These are phyloP conservation scores for Panulirus ornatus DNA, from an alignment of 1,140 invertebrate species.

Conservation along the genomic window DNA sequence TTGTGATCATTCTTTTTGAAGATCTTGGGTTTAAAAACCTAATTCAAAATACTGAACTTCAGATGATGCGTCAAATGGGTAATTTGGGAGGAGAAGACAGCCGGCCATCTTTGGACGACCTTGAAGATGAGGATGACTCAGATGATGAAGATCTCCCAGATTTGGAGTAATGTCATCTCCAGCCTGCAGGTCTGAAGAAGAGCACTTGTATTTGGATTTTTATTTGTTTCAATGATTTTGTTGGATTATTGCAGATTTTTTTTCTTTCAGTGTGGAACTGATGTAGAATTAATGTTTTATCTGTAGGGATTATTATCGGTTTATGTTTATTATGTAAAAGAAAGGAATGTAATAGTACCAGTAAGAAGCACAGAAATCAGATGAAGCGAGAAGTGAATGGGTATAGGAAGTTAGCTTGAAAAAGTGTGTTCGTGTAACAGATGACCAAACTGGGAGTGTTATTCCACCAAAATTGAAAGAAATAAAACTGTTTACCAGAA, in stretches of 20 bases:
- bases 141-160: conserved; percentile 69
- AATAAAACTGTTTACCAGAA: no score
- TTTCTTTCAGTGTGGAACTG: not conserved
- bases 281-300: not conserved
- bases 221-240: not conserved
- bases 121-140: conserved; percentile 71
- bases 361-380: no score
- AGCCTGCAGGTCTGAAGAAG: conserved; percentile 19
- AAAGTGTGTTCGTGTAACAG: no score
- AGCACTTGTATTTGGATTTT: not conserved
- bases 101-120: conserved; percentile 63
- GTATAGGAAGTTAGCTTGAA: no score
- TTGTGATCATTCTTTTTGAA: no score
- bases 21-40: no score
- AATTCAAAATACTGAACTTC: conserved; percentile 1
- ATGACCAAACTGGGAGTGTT: no score
- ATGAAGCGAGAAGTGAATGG: no score
- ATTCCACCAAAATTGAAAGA: no score
- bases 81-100: conserved; percentile 62
- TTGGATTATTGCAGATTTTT: not conserved
- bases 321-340: no score
- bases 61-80: conserved; percentile 73
- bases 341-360: no score
- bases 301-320: no score
- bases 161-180: conserved; percentile 56